Conservation (phyloP, 2,888 invertebrate species). For the Pyrrhosoma nymphula region DNA sequence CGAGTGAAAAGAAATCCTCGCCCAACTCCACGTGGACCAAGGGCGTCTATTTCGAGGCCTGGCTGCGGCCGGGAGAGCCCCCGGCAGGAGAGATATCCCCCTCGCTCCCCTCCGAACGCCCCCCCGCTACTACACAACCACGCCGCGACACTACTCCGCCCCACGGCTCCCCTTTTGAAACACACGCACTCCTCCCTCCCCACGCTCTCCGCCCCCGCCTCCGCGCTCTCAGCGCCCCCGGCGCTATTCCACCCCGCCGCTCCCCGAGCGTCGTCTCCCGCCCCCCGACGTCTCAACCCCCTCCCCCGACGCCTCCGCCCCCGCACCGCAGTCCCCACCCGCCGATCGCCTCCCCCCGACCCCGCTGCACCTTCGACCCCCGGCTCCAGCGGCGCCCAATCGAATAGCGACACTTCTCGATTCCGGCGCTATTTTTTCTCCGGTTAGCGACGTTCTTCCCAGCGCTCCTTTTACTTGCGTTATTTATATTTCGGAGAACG, state of each 20-base stretch:
- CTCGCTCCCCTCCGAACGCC: neutral
- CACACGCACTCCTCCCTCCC: neutral
- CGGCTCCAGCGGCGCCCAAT: neutral
- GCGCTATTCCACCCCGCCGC: neutral
- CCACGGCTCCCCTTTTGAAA: conserved; percentile 19
- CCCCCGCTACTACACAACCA: neutral
- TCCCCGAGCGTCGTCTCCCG: neutral
- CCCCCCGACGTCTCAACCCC: neutral
- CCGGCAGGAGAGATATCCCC: neutral
- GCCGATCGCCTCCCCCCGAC: neutral
- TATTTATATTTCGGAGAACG: neutral
- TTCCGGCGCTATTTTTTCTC: neutral
- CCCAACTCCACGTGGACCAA: conserved; percentile 55
- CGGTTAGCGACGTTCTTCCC: neutral
- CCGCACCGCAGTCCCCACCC: neutral
- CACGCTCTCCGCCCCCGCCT: neutral
- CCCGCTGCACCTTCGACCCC: neutral
- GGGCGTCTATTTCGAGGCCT: conserved; percentile 56
- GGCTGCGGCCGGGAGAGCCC: conserved; percentile 54
- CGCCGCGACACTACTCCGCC: neutral
- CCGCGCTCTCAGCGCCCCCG: neutral
- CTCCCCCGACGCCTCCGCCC: conserved; percentile 13
- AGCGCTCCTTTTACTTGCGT: neutral
- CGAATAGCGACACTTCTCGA: neutral
- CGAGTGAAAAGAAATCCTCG: conserved; percentile 58